These are phyloP conservation scores for Nesoenas mayeri DNA, from an alignment of 2,113 vertebrate genomes.

Conservation along the genomic window DNA sequence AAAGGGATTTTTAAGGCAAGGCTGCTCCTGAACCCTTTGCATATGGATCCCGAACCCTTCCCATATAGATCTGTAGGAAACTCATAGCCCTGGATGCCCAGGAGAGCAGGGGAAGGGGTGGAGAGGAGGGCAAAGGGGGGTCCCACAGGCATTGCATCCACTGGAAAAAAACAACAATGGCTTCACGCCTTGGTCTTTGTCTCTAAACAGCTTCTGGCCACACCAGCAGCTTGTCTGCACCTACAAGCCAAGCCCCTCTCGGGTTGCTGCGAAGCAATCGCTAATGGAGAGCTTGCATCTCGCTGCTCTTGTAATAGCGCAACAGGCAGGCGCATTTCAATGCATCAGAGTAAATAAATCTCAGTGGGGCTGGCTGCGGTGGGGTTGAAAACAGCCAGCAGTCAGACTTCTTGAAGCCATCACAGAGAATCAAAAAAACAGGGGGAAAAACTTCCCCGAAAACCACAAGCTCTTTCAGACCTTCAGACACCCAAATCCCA, in stretches of 20 bases:
- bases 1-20: background rate
- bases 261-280: accelerated
- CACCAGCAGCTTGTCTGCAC: background rate
- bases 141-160: background rate
- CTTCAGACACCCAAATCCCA: background rate
- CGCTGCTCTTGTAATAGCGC: background rate
- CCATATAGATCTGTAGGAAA: background rate
- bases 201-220: background rate
- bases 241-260: background rate
- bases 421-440: background rate
- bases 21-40: background rate
- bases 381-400: background rate
- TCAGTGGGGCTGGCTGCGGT: background rate
- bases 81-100: too few species aligned
- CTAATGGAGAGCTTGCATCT: accelerated
- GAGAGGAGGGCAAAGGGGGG: background rate
- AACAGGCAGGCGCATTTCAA: background rate
- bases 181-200: background rate
- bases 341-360: background rate
- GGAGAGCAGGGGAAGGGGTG: background rate
- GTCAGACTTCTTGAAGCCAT: background rate
- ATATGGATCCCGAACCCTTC: too few species aligned
- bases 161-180: background rate
- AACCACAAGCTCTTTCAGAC: background rate
- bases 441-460: background rate